A percentile compares a stretch with the other conserved stretches of the same genome.
Evolutionary conservation across 2,113 vertebrate species (phyloP).

Genomic region (Scalopus aquaticus): DNA sequence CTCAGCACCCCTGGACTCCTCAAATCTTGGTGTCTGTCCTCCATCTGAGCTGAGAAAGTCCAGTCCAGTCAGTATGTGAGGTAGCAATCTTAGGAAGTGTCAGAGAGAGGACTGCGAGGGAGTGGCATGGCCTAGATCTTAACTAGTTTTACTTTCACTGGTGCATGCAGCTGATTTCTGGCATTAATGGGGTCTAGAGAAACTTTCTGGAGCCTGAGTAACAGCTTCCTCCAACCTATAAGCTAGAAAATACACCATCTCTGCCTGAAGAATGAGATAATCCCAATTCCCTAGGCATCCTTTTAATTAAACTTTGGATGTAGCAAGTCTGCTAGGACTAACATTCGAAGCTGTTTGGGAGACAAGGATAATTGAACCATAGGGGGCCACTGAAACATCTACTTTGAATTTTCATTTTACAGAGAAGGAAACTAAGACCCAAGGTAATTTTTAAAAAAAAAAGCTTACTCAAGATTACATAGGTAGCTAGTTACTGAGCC

Average conservation of each 20-base stretch:
- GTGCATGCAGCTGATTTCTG: not conserved
- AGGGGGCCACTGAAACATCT: not conserved
- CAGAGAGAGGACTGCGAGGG: not conserved
- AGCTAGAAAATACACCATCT: not conserved
- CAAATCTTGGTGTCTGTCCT: not conserved
- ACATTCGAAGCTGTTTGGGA: not conserved
- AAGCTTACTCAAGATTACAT: not conserved
- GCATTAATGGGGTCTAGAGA: not conserved
- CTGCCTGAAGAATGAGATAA: not conserved
- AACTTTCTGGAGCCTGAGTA: not conserved
- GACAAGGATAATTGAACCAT: not conserved
- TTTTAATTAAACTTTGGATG: not conserved
- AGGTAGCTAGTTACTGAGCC: not conserved
- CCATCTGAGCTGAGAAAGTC: not conserved
- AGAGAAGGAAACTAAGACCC: not conserved
- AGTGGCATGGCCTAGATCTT: not conserved
- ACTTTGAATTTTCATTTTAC: not conserved
- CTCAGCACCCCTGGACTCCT: not conserved
- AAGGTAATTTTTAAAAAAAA: not conserved
- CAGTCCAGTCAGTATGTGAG: not conserved
- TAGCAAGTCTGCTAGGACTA: not conserved
- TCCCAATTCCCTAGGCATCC: not conserved
- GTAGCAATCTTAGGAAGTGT: not conserved
- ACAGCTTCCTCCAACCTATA: not conserved
- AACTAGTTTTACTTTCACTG: not conserved